These are phyloP conservation scores for Pteropus alecto DNA, from an alignment of 2,113 vertebrate species.

Conservation along the genomic window DNA sequence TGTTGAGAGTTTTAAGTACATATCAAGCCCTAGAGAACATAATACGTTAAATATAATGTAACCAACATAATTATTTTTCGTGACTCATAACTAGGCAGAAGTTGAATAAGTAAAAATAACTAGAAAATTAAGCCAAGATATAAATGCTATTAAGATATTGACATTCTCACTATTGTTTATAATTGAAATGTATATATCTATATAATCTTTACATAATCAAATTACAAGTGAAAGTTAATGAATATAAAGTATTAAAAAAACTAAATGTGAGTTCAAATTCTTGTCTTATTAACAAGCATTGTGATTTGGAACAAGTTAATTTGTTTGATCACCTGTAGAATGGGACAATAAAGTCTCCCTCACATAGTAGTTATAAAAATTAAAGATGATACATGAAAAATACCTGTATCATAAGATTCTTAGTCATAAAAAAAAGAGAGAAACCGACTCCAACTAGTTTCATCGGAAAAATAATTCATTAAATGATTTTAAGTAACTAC, in stretches of 20 bases:
- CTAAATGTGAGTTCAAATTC: background rate
- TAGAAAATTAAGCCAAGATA: slow-evolving; percentile 6
- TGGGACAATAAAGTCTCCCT: background rate
- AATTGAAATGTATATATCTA: background rate
- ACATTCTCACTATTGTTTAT: background rate
- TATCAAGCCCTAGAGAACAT: background rate
- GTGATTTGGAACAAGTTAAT: background rate
- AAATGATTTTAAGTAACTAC: background rate
- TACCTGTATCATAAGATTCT: background rate
- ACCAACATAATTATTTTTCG: background rate
- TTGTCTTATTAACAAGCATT: background rate
- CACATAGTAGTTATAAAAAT: background rate
- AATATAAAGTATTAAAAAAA: background rate
- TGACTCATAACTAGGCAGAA: background rate
- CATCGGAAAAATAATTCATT: background rate
- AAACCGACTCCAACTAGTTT: background rate
- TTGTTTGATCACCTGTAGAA: background rate
- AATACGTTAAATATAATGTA: background rate
- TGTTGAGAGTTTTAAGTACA: background rate
- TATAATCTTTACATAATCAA: background rate
- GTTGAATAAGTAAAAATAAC: background rate
- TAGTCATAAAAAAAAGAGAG: background rate
- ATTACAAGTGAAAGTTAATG: background rate
- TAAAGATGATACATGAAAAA: background rate
- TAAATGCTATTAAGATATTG: background rate